phyloP scores from a whole-genome alignment of 2,797 vertebrate species.

The Limnodromus scolopaceus region DNA sequence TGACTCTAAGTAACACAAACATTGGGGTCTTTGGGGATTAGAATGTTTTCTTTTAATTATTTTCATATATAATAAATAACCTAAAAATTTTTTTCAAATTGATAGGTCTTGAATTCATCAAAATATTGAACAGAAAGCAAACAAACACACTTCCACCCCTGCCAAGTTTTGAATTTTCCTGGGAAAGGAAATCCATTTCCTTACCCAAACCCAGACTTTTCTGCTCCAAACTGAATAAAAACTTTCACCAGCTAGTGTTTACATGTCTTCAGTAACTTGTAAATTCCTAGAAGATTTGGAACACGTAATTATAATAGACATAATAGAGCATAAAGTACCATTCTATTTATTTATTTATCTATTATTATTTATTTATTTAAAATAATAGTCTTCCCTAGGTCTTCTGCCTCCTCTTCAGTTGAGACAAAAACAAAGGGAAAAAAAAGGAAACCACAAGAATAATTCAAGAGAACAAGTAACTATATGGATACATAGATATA shows the following conservation, averaged over 20 bases:
- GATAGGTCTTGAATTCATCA: constrained; percentile 4
- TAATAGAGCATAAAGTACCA: background rate
- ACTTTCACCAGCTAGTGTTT: background rate
- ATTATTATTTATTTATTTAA: background rate
- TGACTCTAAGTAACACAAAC: background rate
- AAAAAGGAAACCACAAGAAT: background rate
- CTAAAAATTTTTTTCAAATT: background rate
- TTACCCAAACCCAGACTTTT: background rate
- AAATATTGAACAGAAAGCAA: constrained; percentile 30
- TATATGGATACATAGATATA: background rate
- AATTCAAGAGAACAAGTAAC: background rate
- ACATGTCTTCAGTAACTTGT: background rate
- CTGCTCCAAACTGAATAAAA: background rate
- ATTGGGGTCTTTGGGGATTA: background rate
- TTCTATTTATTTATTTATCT: background rate
- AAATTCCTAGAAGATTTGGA: background rate
- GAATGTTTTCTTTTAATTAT: constrained; percentile 49
- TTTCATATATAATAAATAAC: constrained; percentile 39
- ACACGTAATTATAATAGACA: background rate
- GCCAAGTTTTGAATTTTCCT: constrained; percentile 12
- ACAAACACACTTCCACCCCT: background rate
- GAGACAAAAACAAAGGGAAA: background rate
- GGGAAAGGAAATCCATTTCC: constrained; percentile 25
- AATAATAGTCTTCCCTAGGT: background rate
- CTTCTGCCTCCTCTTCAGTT: background rate